Percentiles rank a stretch among this genome's conserved stretches.
Conservation (phyloP, 2,888 invertebrate genomes). For the Trichogramma dendrolimi region DNA sequence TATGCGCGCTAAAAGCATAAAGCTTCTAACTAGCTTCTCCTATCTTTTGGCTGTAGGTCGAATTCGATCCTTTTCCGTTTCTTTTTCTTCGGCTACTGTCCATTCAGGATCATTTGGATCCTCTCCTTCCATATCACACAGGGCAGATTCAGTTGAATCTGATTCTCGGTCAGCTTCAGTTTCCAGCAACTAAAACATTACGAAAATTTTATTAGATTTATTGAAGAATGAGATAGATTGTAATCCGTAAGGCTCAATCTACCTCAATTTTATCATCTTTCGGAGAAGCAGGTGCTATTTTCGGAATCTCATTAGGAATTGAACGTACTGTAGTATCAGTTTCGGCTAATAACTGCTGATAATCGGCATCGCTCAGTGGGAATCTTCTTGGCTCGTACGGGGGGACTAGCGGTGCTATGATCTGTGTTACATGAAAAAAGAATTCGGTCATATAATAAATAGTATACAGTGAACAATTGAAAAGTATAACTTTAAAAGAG, state of each 20-base stretch:
- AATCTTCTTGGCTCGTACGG: slow-evolving; percentile 74
- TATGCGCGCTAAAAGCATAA: slow-evolving; percentile 28
- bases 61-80: slow-evolving; percentile 50
- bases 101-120: slow-evolving; percentile 86
- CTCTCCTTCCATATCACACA: slow-evolving; percentile 61
- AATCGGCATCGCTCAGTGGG: slow-evolving; percentile 68
- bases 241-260: neutral
- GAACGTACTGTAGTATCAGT: neutral
- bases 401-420: slow-evolving; percentile 56
- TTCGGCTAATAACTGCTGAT: slow-evolving; percentile 61
- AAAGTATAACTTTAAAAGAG: too few relatives aligned
- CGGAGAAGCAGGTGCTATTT: neutral
- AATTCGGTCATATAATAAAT: too few relatives aligned
- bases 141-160: slow-evolving; percentile 57
- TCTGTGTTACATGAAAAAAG: too few relatives aligned
- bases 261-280: neutral
- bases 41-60: slow-evolving; percentile 51
- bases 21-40: slow-evolving; percentile 41
- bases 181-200: slow-evolving; percentile 42
- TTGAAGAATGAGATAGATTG: slow-evolving; percentile 3
- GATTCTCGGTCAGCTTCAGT: slow-evolving; percentile 54
- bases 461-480: too few relatives aligned
- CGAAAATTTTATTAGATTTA: slow-evolving; percentile 8
- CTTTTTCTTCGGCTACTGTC: slow-evolving; percentile 58
- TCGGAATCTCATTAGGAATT: neutral